Percentiles rank a stretch among this genome's conserved stretches.
Evolutionary conservation across 2,113 vertebrate genomes (phyloP).

Genomic region (Sphaerodactylus townsendi): DNA sequence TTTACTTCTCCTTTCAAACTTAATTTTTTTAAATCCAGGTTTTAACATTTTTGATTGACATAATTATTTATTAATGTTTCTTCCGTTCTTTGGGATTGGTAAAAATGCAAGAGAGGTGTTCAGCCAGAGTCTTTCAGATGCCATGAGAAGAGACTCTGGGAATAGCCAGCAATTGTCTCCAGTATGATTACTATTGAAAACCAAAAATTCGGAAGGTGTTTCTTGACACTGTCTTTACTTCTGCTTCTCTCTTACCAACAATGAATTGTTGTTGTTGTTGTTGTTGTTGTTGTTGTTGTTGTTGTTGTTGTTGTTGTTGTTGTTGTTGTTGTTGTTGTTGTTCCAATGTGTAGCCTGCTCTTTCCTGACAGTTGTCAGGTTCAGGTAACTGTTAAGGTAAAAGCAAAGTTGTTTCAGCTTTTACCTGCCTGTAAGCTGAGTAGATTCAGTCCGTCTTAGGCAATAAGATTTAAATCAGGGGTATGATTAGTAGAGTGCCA

Average conservation of each 20-base stretch:
- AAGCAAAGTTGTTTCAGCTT: background rate
- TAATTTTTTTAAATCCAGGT: fast-evolving
- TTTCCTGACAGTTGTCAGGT: no score
- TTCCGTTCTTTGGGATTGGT: background rate
- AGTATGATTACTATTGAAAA: slow-evolving; percentile 7
- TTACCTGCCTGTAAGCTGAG: background rate
- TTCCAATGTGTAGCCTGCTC: no score
- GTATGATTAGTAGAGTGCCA: no score
- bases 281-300: no score
- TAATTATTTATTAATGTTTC: background rate
- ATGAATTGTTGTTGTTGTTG: no score
- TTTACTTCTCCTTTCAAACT: slow-evolving; percentile 23
- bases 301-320: no score
- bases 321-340: no score
- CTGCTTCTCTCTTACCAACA: background rate
- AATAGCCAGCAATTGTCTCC: background rate
- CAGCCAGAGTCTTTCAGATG: background rate
- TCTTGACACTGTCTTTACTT: background rate
- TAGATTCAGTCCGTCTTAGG: background rate
- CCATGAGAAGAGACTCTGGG: background rate
- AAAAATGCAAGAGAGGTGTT: background rate
- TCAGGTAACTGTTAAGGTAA: slow-evolving; percentile 13
- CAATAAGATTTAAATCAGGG: background rate
- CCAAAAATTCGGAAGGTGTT: background rate
- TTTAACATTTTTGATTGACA: background rate